A percentile compares a stretch with the other conserved stretches of the same genome.
These are phyloP conservation scores for Platanista minor DNA, from an alignment of 2,113 vertebrate species.

Conservation along the genomic window DNA sequence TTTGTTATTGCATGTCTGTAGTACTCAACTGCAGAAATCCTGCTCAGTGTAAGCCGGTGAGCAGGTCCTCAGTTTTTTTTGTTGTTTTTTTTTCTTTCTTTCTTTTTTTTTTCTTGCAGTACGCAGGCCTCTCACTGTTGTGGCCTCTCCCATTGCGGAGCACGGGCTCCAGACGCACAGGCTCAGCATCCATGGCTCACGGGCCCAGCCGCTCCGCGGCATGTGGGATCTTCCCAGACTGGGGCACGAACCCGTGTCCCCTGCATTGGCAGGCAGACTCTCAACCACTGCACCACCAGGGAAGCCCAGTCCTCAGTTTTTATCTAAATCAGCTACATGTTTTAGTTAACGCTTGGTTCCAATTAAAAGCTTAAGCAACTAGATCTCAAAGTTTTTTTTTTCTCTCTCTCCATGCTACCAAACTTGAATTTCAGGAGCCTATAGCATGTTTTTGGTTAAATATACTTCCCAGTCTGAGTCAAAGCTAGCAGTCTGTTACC, in stretches of 20 bases:
- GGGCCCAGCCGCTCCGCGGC: no score
- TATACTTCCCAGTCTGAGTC: background rate
- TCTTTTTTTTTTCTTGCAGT: no score
- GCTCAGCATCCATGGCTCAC: no score
- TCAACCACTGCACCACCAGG: no score
- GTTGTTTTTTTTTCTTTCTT: no score
- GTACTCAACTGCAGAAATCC: conserved; percentile 56
- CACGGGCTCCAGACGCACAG: no score
- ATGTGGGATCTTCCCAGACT: no score
- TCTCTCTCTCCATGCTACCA: background rate
- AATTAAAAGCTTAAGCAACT: conserved; percentile 56
- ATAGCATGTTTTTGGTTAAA: background rate
- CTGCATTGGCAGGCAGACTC: no score
- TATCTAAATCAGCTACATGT: conserved; percentile 43
- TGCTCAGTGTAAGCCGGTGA: conserved; percentile 19
- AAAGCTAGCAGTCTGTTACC: conserved; percentile 3
- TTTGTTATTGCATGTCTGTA: conserved; percentile 67
- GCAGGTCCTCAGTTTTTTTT: background rate
- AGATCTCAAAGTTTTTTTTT: background rate
- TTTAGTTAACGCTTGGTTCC: conserved; percentile 43
- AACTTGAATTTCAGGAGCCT: conserved; percentile 5
- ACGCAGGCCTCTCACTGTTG: no score
- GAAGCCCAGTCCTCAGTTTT: background rate
- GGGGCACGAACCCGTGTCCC: no score
- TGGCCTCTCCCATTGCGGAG: no score